These are phyloP conservation scores for Anthoptus insignis DNA, from an alignment of 2,888 invertebrate genomes.

Conservation along the genomic window DNA sequence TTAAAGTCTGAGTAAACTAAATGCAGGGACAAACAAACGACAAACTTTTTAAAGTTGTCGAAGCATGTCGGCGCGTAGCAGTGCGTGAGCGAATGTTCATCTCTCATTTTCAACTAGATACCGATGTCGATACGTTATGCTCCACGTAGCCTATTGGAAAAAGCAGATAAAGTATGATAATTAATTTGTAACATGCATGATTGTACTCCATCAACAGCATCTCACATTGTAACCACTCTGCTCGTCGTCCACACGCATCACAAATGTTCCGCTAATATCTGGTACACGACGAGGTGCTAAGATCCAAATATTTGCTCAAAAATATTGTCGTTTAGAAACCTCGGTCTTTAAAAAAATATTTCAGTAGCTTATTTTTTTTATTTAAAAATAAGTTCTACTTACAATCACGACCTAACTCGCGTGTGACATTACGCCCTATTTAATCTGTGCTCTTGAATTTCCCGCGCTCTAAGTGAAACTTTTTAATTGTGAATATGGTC, in stretches of 20 bases:
- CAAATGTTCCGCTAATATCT: conserved; percentile 34
- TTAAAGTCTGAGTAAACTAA: conserved; percentile 4
- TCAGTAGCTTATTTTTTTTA: conserved; percentile 79
- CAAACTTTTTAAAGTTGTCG: conserved; percentile 80
- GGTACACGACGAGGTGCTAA: conserved; percentile 62
- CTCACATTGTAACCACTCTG: conserved; percentile 62
- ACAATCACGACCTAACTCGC: conserved; percentile 44
- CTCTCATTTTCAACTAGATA: conserved; percentile 71
- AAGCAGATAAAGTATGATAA: conserved; percentile 84
- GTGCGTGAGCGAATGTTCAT: conserved; percentile 72
- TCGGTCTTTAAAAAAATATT: conserved; percentile 50
- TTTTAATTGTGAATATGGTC: conserved; percentile 54
- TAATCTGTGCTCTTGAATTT: conserved; percentile 51
- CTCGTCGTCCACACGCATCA: conserved; percentile 60
- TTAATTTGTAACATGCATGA: conserved; percentile 73
- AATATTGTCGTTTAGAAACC: conserved; percentile 74
- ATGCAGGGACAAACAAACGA: conserved; percentile 51
- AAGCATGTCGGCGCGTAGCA: conserved; percentile 71
- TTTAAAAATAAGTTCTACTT: conserved; percentile 75
- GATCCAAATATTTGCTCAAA: conserved; percentile 70
- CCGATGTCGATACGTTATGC: conserved; percentile 77
- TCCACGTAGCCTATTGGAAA: conserved; percentile 81
- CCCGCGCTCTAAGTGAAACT: conserved; percentile 54
- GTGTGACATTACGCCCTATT: conserved; percentile 38
- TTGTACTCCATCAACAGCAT: conserved; percentile 64